These are phyloP conservation scores for Halictus quadricinctus DNA, from an alignment of 2,888 invertebrate genomes.

Conservation along the genomic window DNA sequence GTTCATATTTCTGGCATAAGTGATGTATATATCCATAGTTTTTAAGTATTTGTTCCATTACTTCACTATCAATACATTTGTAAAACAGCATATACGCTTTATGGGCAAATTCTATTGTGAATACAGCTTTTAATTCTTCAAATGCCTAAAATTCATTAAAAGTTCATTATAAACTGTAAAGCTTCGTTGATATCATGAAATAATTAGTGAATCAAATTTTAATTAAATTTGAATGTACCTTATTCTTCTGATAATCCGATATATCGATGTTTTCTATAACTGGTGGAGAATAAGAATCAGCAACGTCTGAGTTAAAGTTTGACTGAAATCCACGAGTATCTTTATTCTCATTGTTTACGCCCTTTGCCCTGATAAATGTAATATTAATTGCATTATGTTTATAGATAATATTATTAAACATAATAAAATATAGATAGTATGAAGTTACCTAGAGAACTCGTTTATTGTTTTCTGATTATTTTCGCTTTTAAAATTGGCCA, in stretches of 20 bases:
- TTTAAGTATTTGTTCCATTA: constrained; percentile 88
- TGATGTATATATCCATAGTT: constrained; percentile 91
- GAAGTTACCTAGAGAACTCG: constrained; percentile 49
- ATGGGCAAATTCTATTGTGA: constrained; percentile 93
- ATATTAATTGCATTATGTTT: neutral
- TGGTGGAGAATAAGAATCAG: constrained; percentile 86
- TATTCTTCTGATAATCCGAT: constrained; percentile 76
- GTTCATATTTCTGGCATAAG: constrained; percentile 90
- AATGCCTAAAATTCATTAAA: constrained; percentile 84
- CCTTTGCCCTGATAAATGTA: constrained; percentile 31
- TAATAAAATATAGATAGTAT: neutral
- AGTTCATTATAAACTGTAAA: neutral
- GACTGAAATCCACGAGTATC: constrained; percentile 52
- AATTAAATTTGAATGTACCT: constrained; percentile 63
- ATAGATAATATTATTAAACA: neutral
- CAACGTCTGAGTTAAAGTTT: constrained; percentile 82
- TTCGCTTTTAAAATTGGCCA: constrained; percentile 46
- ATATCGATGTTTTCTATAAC: constrained; percentile 72
- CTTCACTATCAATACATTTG: constrained; percentile 88
- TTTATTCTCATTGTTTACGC: constrained; percentile 39
- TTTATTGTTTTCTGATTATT: constrained; percentile 38
- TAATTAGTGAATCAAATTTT: neutral
- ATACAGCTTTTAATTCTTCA: constrained; percentile 92
- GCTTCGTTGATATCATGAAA: neutral
- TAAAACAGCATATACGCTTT: constrained; percentile 90